phyloP scores from a whole-genome alignment of 1,140 invertebrate species.

The Dufourea novaeangliae region DNA sequence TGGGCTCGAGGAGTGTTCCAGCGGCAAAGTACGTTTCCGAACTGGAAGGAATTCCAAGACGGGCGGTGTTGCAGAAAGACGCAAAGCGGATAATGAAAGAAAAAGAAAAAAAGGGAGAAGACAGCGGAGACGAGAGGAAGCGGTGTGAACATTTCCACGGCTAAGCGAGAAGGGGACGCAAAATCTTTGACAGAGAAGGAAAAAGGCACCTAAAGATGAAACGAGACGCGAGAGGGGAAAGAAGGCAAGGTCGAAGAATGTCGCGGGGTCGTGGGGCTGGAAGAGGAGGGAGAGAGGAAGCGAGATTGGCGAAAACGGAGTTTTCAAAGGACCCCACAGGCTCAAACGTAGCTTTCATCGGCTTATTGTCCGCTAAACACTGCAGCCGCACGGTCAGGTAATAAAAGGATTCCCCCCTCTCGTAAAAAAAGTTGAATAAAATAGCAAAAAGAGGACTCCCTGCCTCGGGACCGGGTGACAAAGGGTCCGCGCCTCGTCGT shows the following conservation, averaged over 20 bases:
- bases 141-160: slow-evolving; percentile 59
- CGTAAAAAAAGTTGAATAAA: slow-evolving; percentile 70
- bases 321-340: slow-evolving; percentile 64
- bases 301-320: slow-evolving; percentile 56
- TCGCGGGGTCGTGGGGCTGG: neutral
- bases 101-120: neutral
- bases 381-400: slow-evolving; percentile 66
- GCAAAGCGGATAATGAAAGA: slow-evolving; percentile 28
- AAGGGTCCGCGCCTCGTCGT: slow-evolving; percentile 52
- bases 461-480: slow-evolving; percentile 53
- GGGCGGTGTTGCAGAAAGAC: neutral
- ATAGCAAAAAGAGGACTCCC: slow-evolving; percentile 62
- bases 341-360: slow-evolving; percentile 71
- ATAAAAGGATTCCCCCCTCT: slow-evolving; percentile 66
- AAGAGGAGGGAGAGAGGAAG: slow-evolving; percentile 9
- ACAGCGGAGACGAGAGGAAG: neutral
- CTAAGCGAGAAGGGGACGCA: neutral
- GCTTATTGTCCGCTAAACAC: slow-evolving; percentile 71
- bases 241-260: slow-evolving; percentile 23
- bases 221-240: neutral
- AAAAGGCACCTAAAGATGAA: neutral
- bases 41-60: slow-evolving; percentile 2
- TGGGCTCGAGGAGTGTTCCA: slow-evolving; percentile 12
- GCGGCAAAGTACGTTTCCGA: neutral
- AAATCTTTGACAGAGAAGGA: neutral